These are phyloP conservation scores for Buathra laborator DNA, from an alignment of 2,888 invertebrate genomes.

Conservation along the genomic window DNA sequence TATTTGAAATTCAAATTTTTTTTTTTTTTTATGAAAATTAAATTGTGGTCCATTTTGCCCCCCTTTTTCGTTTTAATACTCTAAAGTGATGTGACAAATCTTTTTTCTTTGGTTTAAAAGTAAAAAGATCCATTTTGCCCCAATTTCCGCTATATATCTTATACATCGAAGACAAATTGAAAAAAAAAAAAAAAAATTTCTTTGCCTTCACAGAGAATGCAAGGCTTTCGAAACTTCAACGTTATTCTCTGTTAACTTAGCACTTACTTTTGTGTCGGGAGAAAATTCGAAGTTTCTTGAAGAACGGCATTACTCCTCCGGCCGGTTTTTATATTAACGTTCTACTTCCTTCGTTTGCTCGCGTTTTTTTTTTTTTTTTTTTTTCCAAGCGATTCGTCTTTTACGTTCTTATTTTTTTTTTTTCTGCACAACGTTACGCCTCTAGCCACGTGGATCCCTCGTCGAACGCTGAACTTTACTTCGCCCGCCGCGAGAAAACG, in stretches of 20 bases:
- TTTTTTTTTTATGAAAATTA: no score
- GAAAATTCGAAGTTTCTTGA: slow-evolving; percentile 81
- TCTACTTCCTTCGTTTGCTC: not conserved
- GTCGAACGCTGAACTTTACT: slow-evolving; percentile 37
- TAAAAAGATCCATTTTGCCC: no score
- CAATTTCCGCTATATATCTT: no score
- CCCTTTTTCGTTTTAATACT: no score
- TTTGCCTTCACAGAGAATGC: not conserved
- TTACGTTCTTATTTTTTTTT: slow-evolving; percentile 6
- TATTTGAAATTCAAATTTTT: no score
- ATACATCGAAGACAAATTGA: not conserved
- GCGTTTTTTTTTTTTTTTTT: slow-evolving; percentile 1
- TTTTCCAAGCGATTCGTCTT: not conserved
- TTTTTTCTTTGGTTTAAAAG: no score
- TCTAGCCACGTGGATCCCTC: not conserved
- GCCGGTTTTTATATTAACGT: not conserved
- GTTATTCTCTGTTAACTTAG: not conserved
- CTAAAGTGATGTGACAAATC: no score
- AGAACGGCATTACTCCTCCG: slow-evolving; percentile 78
- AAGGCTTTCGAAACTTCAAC: not conserved
- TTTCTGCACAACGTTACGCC: not conserved
- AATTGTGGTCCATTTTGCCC: no score
- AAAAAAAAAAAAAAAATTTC: not conserved
- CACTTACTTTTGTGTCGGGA: slow-evolving; percentile 81
- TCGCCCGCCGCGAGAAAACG: slow-evolving; percentile 8